Evolutionary conservation across 2,888 invertebrate genomes (phyloP).

Genomic region (Apoderus coryli): DNA sequence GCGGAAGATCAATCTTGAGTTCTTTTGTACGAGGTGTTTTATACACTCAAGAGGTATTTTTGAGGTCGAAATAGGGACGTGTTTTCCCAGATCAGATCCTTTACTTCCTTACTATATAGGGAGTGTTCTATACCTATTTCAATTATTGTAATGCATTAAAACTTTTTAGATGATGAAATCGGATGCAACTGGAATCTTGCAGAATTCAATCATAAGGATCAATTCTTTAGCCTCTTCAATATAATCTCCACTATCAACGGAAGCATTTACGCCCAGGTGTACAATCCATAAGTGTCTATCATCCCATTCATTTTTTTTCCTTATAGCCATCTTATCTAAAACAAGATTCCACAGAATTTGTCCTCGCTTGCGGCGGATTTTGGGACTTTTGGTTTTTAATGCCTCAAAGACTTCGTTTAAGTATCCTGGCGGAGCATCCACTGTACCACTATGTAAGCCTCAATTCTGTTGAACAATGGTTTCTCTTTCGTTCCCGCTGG

Average conservation of each 20-base stretch:
- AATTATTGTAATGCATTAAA: no score
- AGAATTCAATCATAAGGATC: constrained; percentile 7
- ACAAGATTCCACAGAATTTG: constrained; percentile 9
- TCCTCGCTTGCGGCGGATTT: constrained; percentile 1
- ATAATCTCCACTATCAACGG: constrained; percentile 9
- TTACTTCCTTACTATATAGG: no score
- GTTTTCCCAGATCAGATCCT: no score
- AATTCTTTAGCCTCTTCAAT: constrained; percentile 12
- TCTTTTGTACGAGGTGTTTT: no score
- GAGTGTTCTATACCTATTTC: no score
- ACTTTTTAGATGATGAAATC: no score
- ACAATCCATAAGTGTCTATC: constrained; percentile 10
- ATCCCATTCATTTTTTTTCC: constrained; percentile 12
- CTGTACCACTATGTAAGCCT: constrained; percentile 15
- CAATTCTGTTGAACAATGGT: constrained; percentile 11
- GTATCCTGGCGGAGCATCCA: constrained; percentile 18
- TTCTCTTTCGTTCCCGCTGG: not conserved
- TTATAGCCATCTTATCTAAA: constrained; percentile 19
- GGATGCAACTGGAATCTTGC: constrained; percentile 13
- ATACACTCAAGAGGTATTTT: no score
- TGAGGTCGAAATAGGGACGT: no score
- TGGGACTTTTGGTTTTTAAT: constrained; percentile 10
- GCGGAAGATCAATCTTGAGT: no score
- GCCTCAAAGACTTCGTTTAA: constrained; percentile 15
- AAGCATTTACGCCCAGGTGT: constrained; percentile 15